Percentiles rank a stretch among this genome's conserved stretches.
phyloP scores from a whole-genome alignment of 92 coral and sea anemone species.

The Epizoanthus scotinus region DNA sequence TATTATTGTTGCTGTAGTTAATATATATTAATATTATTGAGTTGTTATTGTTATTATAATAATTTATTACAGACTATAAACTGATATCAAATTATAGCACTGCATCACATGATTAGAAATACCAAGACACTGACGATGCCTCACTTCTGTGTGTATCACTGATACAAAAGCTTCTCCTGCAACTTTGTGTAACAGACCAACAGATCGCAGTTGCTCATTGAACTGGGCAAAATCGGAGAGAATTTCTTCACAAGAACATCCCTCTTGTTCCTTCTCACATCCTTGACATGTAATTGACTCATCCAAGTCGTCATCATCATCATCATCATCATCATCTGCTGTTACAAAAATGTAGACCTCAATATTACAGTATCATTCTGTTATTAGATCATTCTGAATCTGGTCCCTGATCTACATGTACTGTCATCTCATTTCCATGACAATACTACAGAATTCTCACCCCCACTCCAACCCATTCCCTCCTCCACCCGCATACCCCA shows the following conservation, averaged over 20 bases:
- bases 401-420: too few relatives aligned
- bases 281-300: slow-evolving; percentile 68
- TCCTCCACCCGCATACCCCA: too few relatives aligned
- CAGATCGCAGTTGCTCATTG: slow-evolving; percentile 72
- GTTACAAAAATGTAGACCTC: not conserved
- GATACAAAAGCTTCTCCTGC: slow-evolving; percentile 91
- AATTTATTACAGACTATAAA: too few relatives aligned
- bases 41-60: too few relatives aligned
- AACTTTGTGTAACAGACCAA: slow-evolving; percentile 85
- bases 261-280: slow-evolving; percentile 73
- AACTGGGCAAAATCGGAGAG: slow-evolving; percentile 74
- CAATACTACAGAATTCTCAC: too few relatives aligned
- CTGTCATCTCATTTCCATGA: too few relatives aligned
- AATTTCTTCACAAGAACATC: slow-evolving; percentile 69
- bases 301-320: slow-evolving; percentile 66
- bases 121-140: not conserved
- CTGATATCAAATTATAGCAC: too few relatives aligned
- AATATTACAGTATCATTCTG: not conserved
- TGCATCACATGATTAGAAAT: not conserved
- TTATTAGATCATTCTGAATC: too few relatives aligned
- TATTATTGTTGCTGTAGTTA: too few relatives aligned
- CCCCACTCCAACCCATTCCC: too few relatives aligned
- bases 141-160: slow-evolving; percentile 88
- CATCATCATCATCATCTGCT: slow-evolving; percentile 41
- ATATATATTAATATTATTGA: too few relatives aligned